These are phyloP conservation scores for Ochlodes sylvanus DNA, from an alignment of 2,888 invertebrate genomes.

Conservation along the genomic window DNA sequence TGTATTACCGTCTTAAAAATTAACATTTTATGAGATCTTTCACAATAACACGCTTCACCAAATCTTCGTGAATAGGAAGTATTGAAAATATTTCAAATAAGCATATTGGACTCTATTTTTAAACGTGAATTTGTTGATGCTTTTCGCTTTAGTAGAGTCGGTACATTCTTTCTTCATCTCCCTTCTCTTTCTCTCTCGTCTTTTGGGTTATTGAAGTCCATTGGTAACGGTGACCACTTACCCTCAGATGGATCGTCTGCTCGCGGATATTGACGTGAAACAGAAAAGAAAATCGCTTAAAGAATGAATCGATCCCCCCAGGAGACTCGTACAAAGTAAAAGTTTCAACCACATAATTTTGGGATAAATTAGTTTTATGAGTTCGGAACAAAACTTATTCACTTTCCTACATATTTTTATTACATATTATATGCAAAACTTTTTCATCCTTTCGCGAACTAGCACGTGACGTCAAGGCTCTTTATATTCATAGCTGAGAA, in stretches of 20 bases:
- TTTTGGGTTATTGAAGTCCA: too few relatives aligned
- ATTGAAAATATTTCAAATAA: too few relatives aligned
- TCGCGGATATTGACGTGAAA: too few relatives aligned
- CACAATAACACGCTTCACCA: neutral
- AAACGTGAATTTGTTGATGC: too few relatives aligned
- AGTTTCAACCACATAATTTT: neutral
- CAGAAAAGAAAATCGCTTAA: too few relatives aligned
- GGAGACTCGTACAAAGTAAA: neutral
- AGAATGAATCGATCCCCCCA: neutral
- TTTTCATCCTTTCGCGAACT: neutral
- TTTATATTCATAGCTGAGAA: constrained; percentile 9
- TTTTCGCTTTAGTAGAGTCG: too few relatives aligned
- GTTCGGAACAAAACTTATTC: constrained; percentile 3
- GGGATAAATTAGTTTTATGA: neutral
- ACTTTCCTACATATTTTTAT: neutral
- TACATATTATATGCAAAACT: neutral
- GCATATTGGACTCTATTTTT: too few relatives aligned
- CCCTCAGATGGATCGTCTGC: too few relatives aligned
- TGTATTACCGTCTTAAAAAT: neutral
- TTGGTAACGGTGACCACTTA: too few relatives aligned
- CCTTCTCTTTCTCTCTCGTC: too few relatives aligned
- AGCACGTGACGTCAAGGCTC: neutral
- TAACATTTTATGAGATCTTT: neutral
- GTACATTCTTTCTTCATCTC: too few relatives aligned
- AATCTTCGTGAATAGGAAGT: too few relatives aligned